These are phyloP conservation scores for Rambutsinella grinnellia DNA, from an alignment of 2,888 invertebrate species.

Conservation along the genomic window DNA sequence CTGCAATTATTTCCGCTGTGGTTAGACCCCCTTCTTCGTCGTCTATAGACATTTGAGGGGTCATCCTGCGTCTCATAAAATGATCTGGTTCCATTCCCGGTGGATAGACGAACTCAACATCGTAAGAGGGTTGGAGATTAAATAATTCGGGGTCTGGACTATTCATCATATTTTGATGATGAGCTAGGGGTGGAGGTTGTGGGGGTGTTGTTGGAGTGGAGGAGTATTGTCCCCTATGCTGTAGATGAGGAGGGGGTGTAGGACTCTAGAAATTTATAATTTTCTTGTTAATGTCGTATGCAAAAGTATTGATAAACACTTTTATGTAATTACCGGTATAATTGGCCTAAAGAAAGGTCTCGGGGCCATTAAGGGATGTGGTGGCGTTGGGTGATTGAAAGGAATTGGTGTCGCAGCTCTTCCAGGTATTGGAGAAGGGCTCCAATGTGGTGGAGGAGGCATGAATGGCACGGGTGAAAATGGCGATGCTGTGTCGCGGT, in stretches of 20 bases:
- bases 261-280: conserved; percentile 19
- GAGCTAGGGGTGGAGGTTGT: neutral
- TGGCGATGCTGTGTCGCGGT: conserved; percentile 41
- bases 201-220: conserved; percentile 35
- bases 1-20: conserved; percentile 92
- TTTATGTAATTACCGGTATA: conserved; percentile 37
- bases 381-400: conserved; percentile 37
- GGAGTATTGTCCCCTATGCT: conserved; percentile 19
- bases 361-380: conserved; percentile 52
- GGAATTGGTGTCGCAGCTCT: conserved; percentile 30
- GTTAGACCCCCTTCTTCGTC: conserved; percentile 78
- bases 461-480: conserved; percentile 50
- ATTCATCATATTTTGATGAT: conserved; percentile 6
- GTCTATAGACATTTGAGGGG: conserved; percentile 44
- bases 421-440: conserved; percentile 42
- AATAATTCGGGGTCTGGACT: conserved; percentile 33
- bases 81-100: conserved; percentile 58
- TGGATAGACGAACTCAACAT: conserved; percentile 65
- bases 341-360: conserved; percentile 59
- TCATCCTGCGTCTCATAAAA: conserved; percentile 32
- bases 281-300: neutral
- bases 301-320: neutral
- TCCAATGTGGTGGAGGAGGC: conserved; percentile 56
- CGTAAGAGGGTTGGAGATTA: conserved; percentile 63
- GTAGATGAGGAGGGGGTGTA: conserved; percentile 31